Conservation (phyloP, 2,797 vertebrate species). For the Dendrocincla fuliginosa region DNA sequence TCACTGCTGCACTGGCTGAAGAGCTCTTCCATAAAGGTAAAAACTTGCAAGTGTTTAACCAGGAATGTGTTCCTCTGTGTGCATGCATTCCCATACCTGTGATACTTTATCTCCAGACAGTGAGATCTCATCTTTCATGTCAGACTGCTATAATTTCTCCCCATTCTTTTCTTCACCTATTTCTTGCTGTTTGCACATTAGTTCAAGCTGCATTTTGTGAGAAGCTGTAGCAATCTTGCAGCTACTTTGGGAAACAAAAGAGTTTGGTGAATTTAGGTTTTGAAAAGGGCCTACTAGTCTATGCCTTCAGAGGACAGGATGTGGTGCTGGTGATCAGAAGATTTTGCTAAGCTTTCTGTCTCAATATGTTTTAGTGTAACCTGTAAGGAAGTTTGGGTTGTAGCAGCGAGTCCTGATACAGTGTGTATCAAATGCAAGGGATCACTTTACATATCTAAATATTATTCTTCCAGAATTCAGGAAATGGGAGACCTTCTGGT, state of each 20-base stretch:
- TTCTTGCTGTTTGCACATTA: not conserved
- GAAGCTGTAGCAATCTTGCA: not conserved
- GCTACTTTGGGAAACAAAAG: not conserved
- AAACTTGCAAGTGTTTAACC: not conserved
- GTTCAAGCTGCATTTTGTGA: not conserved
- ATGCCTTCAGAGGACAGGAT: not conserved
- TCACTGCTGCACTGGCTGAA: slow-evolving; percentile 92
- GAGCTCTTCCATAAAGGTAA: slow-evolving; percentile 94
- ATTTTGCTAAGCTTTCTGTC: not conserved
- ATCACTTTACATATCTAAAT: not conserved
- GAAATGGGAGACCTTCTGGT: not conserved
- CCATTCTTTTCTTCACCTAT: not conserved
- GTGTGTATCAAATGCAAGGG: not conserved
- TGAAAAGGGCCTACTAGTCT: not conserved
- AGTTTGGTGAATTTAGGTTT: not conserved
- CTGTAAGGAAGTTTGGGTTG: not conserved
- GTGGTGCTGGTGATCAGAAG: not conserved
- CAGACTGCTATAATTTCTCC: not conserved
- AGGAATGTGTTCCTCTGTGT: not conserved
- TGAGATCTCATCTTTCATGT: not conserved
- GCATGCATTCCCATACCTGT: not conserved
- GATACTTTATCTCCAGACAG: not conserved
- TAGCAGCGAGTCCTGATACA: not conserved
- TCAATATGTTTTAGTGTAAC: not conserved
- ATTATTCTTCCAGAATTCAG: not conserved